A percentile compares a stretch with the other conserved stretches of the same genome.
These are phyloP conservation scores for Varanus komodoensis DNA, from an alignment of 2,113 vertebrate genomes.

Conservation along the genomic window DNA sequence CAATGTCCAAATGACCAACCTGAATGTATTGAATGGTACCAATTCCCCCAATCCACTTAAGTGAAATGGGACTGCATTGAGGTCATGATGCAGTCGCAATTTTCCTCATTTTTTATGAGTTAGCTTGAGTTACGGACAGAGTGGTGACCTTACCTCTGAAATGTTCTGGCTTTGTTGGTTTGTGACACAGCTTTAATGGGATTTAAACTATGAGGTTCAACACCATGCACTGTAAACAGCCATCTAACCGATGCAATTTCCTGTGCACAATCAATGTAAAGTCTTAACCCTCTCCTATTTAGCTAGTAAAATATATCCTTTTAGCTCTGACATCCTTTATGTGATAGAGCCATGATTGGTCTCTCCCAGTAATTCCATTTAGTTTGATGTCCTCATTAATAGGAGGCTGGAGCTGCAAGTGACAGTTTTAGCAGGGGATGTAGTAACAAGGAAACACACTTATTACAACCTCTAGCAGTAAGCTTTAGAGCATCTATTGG, in stretches of 20 bases:
- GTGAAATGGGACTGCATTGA: conserved; percentile 28
- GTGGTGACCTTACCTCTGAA: conserved; percentile 38
- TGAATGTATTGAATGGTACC: conserved; percentile 22
- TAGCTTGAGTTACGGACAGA: conserved; percentile 45
- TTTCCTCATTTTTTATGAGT: neutral
- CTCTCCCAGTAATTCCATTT: conserved; percentile 23
- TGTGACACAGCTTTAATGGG: conserved; percentile 52
- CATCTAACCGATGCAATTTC: conserved; percentile 38
- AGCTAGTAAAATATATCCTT: neutral
- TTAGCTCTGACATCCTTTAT: conserved; percentile 43
- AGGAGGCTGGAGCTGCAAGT: neutral
- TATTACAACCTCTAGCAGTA: neutral
- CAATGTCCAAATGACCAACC: neutral
- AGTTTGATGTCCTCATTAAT: conserved; percentile 29
- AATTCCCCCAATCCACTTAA: conserved; percentile 47
- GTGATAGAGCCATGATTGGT: neutral
- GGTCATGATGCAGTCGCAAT: conserved; percentile 1
- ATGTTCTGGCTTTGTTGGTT: conserved; percentile 49
- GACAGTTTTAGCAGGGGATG: fast-evolving
- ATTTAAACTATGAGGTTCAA: conserved; percentile 37
- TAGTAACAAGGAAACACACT: neutral
- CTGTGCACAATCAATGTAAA: conserved; percentile 28
- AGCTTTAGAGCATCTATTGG: neutral
- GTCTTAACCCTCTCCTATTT: conserved; percentile 17
- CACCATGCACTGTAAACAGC: neutral